Evolutionary conservation across 1,140 invertebrate genomes (phyloP).

Genomic region (Ditylenchus dipsaci): DNA sequence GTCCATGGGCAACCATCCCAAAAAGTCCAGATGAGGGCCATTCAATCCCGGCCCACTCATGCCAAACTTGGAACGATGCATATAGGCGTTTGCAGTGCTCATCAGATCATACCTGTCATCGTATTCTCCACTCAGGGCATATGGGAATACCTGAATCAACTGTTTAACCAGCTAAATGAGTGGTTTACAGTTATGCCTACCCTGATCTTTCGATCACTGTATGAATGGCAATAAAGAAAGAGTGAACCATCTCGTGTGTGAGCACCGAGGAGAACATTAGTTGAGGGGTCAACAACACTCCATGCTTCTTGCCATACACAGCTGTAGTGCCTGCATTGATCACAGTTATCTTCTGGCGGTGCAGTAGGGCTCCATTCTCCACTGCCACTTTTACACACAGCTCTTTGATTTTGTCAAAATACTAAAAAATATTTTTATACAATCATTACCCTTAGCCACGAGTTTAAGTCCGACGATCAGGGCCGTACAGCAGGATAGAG

Average conservation of each 20-base stretch:
- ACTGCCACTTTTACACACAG: constrained; percentile 37
- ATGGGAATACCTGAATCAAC: constrained; percentile 49
- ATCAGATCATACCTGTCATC: constrained; percentile 56
- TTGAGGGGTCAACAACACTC: constrained; percentile 52
- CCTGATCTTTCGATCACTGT: constrained; percentile 54
- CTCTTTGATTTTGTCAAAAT: constrained; percentile 52
- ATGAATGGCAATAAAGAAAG: constrained; percentile 57
- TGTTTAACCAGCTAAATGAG: neutral
- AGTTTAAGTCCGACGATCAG: too few species aligned
- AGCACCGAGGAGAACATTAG: constrained; percentile 52
- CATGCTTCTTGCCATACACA: constrained; percentile 53
- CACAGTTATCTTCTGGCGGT: constrained; percentile 50
- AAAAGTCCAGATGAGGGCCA: constrained; percentile 53
- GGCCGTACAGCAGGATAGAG: too few species aligned
- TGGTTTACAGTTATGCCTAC: constrained; percentile 16
- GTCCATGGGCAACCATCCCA: constrained; percentile 56
- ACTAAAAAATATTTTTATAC: constrained; percentile 18
- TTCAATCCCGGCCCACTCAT: constrained; percentile 55
- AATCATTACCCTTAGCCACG: constrained; percentile 14
- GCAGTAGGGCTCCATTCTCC: constrained; percentile 36
- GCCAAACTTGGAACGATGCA: constrained; percentile 51
- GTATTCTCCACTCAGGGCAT: constrained; percentile 52
- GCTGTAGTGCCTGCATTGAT: constrained; percentile 53
- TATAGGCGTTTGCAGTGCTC: constrained; percentile 57
- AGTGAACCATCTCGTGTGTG: constrained; percentile 56